Evolutionary conservation across 2,888 invertebrate species (phyloP).

Genomic region (Phania funesta): DNA sequence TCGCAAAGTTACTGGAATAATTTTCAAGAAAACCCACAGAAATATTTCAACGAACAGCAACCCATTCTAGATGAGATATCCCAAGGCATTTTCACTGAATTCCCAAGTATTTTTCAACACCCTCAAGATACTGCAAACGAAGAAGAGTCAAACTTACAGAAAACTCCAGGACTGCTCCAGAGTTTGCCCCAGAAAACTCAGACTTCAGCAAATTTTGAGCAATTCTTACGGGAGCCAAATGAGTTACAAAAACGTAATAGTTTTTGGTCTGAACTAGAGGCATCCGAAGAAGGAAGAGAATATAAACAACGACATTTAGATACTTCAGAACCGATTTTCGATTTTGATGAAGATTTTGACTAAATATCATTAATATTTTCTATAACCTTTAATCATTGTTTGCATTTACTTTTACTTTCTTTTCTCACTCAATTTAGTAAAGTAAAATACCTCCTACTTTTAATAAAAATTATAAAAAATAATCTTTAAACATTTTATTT

Average conservation of each 20-base stretch:
- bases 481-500: constrained; percentile 3
- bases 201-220: not conserved
- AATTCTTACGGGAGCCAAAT: constrained; percentile 11
- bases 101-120: constrained; percentile 8
- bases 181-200: not conserved
- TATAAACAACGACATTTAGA: not conserved
- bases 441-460: not conserved
- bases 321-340: constrained; percentile 50
- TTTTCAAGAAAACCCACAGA: not conserved
- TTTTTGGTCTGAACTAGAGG: constrained; percentile 58
- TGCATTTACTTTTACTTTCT: constrained; percentile 21
- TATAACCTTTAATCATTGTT: not conserved
- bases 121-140: not conserved
- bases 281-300: constrained; percentile 32
- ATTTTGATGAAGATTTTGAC: constrained; percentile 56
- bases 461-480: constrained; percentile 9
- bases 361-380: constrained; percentile 23
- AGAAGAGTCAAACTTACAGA: not conserved
- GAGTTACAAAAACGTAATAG: constrained; percentile 47
- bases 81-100: not conserved
- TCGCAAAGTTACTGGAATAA: not conserved
- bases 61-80: not conserved
- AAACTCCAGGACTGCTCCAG: not conserved
- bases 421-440: constrained; percentile 23
- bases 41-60: not conserved